Percentiles rank a stretch among this genome's conserved stretches.
Evolutionary conservation across 92 coral and sea anemone species (phyloP).

Genomic region (Phenganax stokvisi): DNA sequence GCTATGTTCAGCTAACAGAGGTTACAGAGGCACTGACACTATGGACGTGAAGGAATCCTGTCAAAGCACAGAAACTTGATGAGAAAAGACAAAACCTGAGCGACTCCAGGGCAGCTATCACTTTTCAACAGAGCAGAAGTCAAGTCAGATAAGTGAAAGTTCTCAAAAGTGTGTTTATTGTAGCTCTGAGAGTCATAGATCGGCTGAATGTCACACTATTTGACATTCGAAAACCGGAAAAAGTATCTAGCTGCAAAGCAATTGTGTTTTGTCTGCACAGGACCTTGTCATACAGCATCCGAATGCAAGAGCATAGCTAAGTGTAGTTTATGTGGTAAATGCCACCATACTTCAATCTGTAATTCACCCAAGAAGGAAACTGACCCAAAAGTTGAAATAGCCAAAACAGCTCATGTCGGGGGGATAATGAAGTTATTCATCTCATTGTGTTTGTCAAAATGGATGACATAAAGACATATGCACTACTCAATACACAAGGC

Average conservation of each 20-base stretch:
- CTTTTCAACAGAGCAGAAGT: conserved; percentile 21
- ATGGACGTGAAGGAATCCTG: conserved; percentile 39
- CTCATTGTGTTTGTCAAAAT: conserved; percentile 43
- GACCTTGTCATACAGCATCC: conserved; percentile 23
- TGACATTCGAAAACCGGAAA: conserved; percentile 36
- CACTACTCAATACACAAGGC: neutral
- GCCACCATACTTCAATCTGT: conserved; percentile 7
- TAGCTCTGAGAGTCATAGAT: conserved; percentile 38
- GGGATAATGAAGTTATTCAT: conserved; percentile 38
- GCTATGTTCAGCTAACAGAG: conserved; percentile 22
- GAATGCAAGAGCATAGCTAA: conserved; percentile 26
- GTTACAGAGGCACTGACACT: neutral
- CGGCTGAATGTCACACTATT: conserved; percentile 43
- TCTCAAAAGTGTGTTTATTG: conserved; percentile 33
- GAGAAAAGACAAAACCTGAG: conserved; percentile 13
- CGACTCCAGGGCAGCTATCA: conserved; percentile 16
- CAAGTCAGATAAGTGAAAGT: conserved; percentile 15
- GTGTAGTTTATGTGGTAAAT: conserved; percentile 3
- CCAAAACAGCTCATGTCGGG: conserved; percentile 16
- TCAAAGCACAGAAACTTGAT: conserved; percentile 19
- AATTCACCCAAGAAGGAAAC: neutral
- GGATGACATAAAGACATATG: conserved; percentile 45
- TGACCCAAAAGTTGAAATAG: neutral
- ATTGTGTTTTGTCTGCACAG: conserved; percentile 47
- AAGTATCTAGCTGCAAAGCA: conserved; percentile 37